These are phyloP conservation scores for Triplophysa siluroides DNA, from an alignment of 2,113 vertebrate species.

Conservation along the genomic window DNA sequence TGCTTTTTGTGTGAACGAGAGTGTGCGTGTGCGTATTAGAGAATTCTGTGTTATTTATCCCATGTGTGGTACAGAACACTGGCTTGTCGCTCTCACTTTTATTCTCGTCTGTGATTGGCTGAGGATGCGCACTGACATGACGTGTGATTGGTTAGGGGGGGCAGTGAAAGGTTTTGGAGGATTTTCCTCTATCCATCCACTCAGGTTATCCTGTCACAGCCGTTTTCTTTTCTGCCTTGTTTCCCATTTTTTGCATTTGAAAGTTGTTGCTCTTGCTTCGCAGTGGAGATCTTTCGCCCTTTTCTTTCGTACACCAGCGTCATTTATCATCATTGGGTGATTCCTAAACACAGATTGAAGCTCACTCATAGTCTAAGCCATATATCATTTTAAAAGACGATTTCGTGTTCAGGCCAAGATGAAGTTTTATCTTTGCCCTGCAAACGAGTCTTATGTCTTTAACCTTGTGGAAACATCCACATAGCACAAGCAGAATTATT, in stretches of 20 bases:
- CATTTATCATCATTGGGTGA: background rate
- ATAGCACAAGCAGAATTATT: background rate
- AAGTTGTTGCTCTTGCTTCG: too few relatives aligned
- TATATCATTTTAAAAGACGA: background rate
- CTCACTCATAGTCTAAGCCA: background rate
- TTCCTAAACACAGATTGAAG: background rate
- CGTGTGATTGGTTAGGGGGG: constrained; percentile 39
- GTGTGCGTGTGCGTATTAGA: constrained; percentile 52
- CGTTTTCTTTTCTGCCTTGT: background rate
- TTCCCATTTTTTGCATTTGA: background rate
- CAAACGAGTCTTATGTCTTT: background rate
- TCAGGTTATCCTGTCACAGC: constrained; percentile 5
- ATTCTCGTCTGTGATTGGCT: constrained; percentile 58
- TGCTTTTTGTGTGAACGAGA: constrained; percentile 56
- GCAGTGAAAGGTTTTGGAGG: background rate
- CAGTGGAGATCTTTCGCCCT: background rate
- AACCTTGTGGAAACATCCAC: background rate
- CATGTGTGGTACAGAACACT: constrained; percentile 89
- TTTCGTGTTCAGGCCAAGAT: background rate
- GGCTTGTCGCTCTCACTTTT: constrained; percentile 73
- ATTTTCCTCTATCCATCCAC: background rate
- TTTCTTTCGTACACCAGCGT: background rate
- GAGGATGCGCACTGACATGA: constrained; percentile 34
- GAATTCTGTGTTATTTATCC: constrained; percentile 90
- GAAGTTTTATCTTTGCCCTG: background rate